These are phyloP conservation scores for Acromyrmex echinatior DNA, from an alignment of 1,140 invertebrate genomes.

Conservation along the genomic window DNA sequence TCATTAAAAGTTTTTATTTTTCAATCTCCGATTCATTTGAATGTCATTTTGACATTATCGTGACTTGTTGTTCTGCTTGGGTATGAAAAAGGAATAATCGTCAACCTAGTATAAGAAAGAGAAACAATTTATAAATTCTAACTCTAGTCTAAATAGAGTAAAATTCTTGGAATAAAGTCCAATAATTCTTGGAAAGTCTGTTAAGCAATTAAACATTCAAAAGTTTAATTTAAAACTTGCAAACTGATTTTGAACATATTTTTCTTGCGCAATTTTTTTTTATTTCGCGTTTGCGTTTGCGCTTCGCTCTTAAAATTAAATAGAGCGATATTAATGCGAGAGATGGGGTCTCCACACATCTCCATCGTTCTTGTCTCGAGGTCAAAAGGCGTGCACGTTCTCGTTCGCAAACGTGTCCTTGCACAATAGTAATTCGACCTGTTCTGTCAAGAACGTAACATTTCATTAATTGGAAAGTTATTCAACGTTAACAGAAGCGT, in stretches of 20 bases:
- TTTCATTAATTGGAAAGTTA: conserved; percentile 77
- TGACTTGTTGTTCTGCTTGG: too few relatives aligned
- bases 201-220: neutral
- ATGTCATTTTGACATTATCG: too few relatives aligned
- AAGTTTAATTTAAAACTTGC: neutral
- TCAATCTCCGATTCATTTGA: too few relatives aligned
- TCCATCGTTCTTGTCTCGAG: conserved; percentile 42
- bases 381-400: conserved; percentile 18
- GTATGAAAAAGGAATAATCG: neutral
- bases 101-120: neutral
- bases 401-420: conserved; percentile 31
- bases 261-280: neutral
- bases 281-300: neutral
- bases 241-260: neutral
- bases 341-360: conserved; percentile 33
- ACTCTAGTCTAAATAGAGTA: neutral
- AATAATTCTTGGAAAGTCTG: neutral
- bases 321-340: conserved; percentile 54
- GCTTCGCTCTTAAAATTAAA: conserved; percentile 50
- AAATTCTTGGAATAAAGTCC: neutral
- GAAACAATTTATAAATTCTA: neutral
- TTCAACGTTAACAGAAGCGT: conserved; percentile 46
- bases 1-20: too few relatives aligned
- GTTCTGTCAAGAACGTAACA: conserved; percentile 68
- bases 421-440: conserved; percentile 70